A percentile compares a stretch with the other conserved stretches of the same genome.
phyloP scores from a whole-genome alignment of 2,113 vertebrate genomes.

The Dipodomys stephensi region DNA sequence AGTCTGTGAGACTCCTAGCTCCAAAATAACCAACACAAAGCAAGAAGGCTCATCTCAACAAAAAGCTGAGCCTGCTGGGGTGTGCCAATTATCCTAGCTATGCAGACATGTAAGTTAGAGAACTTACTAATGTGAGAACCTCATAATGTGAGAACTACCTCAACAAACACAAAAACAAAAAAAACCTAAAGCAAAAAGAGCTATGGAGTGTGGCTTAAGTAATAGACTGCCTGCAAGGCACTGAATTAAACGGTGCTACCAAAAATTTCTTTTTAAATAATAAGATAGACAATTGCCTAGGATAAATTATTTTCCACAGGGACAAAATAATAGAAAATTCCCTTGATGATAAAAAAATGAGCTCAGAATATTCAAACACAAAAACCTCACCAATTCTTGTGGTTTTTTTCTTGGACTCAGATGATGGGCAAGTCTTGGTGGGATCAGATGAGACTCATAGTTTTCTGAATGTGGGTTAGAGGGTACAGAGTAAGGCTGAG shows the following conservation, averaged over 20 bases:
- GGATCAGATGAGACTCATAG: neutral
- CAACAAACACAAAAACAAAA: neutral
- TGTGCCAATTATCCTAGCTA: too few species aligned
- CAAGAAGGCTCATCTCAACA: too few species aligned
- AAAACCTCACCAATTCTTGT: neutral
- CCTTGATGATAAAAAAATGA: neutral
- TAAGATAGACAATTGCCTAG: neutral
- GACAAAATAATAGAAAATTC: constrained; percentile 16
- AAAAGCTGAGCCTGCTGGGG: too few species aligned
- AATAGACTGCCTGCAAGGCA: too few species aligned
- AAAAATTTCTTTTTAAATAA: neutral
- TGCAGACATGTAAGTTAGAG: too few species aligned
- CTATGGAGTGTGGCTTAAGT: too few species aligned
- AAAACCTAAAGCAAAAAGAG: neutral
- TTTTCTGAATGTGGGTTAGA: neutral
- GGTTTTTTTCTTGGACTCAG: neutral
- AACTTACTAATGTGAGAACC: too few species aligned
- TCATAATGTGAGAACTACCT: too few species aligned
- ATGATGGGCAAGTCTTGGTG: neutral
- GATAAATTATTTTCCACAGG: neutral
- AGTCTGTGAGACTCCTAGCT: too few species aligned
- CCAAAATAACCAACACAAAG: too few species aligned
- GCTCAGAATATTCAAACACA: neutral
- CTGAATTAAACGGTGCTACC: too few species aligned
- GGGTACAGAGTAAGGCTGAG: neutral